Percentiles rank a stretch among this genome's conserved stretches.
Conservation (phyloP, 2,113 vertebrate genomes). For the Morone saxatilis region DNA sequence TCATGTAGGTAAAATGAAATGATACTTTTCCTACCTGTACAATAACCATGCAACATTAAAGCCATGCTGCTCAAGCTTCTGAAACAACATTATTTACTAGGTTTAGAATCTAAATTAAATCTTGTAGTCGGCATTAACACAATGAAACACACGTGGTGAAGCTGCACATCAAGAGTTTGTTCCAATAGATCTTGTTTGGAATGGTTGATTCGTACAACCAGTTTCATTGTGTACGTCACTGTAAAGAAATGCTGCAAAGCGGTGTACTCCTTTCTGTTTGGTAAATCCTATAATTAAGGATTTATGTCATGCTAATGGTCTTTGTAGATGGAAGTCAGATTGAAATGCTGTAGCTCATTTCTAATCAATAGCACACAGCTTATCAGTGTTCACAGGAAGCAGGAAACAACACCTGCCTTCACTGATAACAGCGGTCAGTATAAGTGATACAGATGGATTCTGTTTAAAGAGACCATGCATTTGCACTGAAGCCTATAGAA, state of each 20-base stretch:
- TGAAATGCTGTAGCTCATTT: slow-evolving; percentile 20
- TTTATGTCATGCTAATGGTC: slow-evolving; percentile 30
- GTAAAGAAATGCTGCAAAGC: neutral
- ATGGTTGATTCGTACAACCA: neutral
- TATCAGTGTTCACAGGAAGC: slow-evolving; percentile 52
- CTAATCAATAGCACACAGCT: slow-evolving; percentile 53
- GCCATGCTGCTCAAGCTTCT: no score
- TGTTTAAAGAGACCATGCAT: slow-evolving; percentile 12
- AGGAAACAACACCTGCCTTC: slow-evolving; percentile 45
- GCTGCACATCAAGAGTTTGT: neutral
- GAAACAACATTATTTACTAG: no score
- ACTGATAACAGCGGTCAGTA: slow-evolving; percentile 37
- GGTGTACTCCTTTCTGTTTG: slow-evolving; percentile 8
- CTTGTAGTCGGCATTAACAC: no score
- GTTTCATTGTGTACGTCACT: neutral
- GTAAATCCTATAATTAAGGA: slow-evolving; percentile 25
- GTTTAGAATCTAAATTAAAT: no score
- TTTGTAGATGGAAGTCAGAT: slow-evolving; percentile 25
- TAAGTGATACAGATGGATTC: slow-evolving; percentile 45
- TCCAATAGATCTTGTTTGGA: neutral
- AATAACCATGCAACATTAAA: no score
- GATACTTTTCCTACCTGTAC: no score
- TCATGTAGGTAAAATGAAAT: no score
- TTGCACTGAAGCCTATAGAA: neutral
- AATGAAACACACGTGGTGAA: no score